Evolutionary conservation across 1,140 invertebrate genomes (phyloP).

Genomic region (Hormaphis cornu): DNA sequence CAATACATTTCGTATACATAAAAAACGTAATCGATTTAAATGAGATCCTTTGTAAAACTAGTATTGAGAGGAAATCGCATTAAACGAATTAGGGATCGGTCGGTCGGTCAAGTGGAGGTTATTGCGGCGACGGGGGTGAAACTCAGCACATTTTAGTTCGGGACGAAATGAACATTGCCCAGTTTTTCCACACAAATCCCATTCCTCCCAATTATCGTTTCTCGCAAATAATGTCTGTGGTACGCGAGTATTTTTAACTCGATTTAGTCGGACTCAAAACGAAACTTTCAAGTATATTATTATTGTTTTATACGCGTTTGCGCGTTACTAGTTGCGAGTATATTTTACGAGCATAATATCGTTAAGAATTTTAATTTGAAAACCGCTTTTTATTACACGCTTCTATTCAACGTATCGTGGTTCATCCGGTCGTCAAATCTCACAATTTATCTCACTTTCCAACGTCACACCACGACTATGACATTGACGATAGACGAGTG

Average conservation of each 20-base stretch:
- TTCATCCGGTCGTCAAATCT: too few relatives aligned
- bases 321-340: too few relatives aligned
- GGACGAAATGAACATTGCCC: background rate
- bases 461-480: too few relatives aligned
- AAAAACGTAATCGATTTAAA: conserved; percentile 2
- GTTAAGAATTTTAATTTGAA: too few relatives aligned
- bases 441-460: too few relatives aligned
- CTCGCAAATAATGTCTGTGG: background rate
- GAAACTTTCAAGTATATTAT: background rate
- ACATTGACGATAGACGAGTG: too few relatives aligned
- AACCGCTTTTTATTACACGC: too few relatives aligned
- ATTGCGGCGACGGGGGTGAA: background rate
- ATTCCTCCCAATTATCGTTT: background rate
- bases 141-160: conserved; percentile 6
- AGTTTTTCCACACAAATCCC: background rate
- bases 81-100: conserved; percentile 5
- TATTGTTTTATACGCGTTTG: too few relatives aligned
- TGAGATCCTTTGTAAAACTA: background rate
- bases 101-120: background rate
- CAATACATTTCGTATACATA: background rate
- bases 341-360: too few relatives aligned
- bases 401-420: too few relatives aligned
- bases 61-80: background rate
- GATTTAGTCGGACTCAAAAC: background rate
- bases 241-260: background rate